phyloP scores from a whole-genome alignment of 2,797 vertebrate species.

The Columba guinea region DNA sequence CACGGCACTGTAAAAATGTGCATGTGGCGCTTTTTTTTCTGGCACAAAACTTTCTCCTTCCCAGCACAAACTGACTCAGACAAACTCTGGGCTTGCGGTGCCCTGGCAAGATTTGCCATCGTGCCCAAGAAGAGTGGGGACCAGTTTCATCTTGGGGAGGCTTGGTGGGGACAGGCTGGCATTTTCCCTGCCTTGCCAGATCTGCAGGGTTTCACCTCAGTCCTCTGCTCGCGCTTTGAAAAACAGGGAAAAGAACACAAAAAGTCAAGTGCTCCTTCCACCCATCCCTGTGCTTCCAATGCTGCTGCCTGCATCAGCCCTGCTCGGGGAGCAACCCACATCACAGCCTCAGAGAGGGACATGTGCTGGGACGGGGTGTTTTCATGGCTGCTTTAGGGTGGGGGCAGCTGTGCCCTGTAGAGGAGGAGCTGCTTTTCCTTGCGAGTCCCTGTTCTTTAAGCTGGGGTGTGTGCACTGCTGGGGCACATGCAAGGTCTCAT shows the following conservation, averaged over 20 bases:
- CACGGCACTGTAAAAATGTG: not conserved
- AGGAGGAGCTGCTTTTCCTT: not conserved
- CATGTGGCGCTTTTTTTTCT: accelerated
- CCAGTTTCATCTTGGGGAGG: not conserved
- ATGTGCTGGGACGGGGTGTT: accelerated
- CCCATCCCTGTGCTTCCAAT: not conserved
- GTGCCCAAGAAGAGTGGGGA: not conserved
- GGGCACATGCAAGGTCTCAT: accelerated
- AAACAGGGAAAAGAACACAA: not conserved
- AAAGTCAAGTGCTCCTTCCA: not conserved
- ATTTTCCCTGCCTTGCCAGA: not conserved
- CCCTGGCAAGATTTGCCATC: accelerated
- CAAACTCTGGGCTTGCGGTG: not conserved
- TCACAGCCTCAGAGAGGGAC: not conserved
- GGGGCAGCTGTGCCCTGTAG: not conserved
- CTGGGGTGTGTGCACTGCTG: not conserved
- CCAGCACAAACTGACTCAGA: not conserved
- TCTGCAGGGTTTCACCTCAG: not conserved
- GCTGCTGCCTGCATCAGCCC: not conserved
- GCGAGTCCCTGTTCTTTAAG: not conserved
- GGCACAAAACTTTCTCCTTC: not conserved
- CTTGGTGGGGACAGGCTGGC: not conserved
- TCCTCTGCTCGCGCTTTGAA: not conserved
- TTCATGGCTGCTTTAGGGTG: not conserved
- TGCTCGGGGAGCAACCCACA: accelerated